Percentiles rank a stretch among this genome's conserved stretches.
Conservation (phyloP, 2,797 vertebrate species). For the Onychomys torridus region DNA sequence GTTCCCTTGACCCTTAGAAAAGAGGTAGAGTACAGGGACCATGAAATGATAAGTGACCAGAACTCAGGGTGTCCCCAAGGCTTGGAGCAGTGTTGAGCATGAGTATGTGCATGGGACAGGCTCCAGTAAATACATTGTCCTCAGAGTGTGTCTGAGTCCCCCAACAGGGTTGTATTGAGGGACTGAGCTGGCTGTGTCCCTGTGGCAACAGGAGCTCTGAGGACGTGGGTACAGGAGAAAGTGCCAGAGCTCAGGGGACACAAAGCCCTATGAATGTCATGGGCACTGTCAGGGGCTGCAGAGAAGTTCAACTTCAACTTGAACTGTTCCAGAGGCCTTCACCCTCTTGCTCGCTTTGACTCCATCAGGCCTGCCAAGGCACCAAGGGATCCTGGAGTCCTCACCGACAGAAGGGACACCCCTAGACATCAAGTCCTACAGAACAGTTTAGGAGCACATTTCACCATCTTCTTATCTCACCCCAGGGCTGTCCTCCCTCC, state of each 20-base stretch:
- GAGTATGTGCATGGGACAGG: background rate
- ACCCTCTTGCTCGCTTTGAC: accelerated
- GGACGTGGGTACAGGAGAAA: background rate
- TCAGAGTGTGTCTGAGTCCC: background rate
- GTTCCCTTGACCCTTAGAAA: background rate
- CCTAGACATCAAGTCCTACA: background rate
- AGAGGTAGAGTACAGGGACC: background rate
- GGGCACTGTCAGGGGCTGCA: background rate
- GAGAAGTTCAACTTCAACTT: background rate
- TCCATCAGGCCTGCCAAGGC: background rate
- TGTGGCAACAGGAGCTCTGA: background rate
- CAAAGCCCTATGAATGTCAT: background rate
- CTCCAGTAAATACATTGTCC: background rate
- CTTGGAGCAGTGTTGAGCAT: too few relatives aligned
- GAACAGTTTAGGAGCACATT: background rate
- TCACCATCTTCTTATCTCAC: background rate
- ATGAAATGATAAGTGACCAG: background rate
- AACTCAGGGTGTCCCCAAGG: background rate
- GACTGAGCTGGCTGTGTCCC: background rate
- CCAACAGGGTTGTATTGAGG: background rate
- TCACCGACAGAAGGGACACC: background rate
- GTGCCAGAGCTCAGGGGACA: too few relatives aligned
- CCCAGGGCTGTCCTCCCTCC: too few relatives aligned
- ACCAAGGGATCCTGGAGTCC: background rate
- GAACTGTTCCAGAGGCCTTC: background rate